phyloP scores from a whole-genome alignment of 2,113 vertebrate species.

The Neomonachus schauinslandi region DNA sequence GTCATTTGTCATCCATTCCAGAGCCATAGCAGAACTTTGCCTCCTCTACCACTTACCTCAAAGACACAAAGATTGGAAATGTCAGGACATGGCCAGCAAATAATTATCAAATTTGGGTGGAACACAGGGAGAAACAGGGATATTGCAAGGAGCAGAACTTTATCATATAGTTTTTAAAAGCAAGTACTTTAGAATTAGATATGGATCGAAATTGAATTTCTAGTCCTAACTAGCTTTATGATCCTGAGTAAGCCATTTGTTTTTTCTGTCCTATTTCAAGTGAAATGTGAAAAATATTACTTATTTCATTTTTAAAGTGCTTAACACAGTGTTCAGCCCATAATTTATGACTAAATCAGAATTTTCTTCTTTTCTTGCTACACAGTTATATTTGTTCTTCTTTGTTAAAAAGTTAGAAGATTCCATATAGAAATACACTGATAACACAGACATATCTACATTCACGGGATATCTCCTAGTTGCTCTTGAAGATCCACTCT shows the following conservation, averaged over 20 bases:
- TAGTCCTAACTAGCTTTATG: not conserved
- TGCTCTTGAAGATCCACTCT: not conserved
- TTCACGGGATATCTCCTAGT: not conserved
- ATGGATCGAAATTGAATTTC: not conserved
- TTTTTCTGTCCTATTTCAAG: not conserved
- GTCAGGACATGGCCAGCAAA: not conserved
- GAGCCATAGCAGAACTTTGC: not conserved
- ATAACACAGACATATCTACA: not conserved
- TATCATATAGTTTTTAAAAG: not conserved
- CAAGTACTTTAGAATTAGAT: not conserved
- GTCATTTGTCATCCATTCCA: not conserved
- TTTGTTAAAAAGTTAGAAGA: not conserved
- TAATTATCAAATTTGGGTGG: not conserved
- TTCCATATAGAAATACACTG: not conserved
- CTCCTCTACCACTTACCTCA: not conserved
- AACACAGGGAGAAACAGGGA: not conserved
- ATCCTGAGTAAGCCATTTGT: not conserved
- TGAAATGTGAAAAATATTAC: not conserved
- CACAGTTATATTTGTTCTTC: not conserved
- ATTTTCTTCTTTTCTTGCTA: not conserved
- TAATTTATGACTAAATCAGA: not conserved
- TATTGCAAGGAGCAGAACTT: not conserved
- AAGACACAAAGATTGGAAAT: not conserved
- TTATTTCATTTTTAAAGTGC: not conserved
- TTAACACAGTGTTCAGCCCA: not conserved